Percentiles rank a stretch among this genome's conserved stretches.
phyloP scores from a whole-genome alignment of 2,888 invertebrate species.

The Epinotia brunnichana region DNA sequence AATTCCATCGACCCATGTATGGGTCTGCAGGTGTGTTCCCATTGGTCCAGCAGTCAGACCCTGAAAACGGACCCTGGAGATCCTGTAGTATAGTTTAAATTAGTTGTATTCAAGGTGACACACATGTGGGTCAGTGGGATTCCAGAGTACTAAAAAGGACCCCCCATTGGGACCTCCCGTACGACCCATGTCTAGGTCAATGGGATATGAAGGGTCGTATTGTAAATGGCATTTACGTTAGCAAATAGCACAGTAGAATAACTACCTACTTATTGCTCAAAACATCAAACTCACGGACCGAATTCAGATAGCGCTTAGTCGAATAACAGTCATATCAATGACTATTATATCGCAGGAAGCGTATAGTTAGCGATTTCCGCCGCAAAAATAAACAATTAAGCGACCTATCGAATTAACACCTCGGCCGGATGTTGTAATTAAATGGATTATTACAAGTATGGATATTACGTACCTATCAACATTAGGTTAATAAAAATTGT shows the following conservation, averaged over 20 bases:
- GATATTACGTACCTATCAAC: neutral
- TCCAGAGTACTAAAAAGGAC: too few relatives aligned
- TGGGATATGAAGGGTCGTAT: too few relatives aligned
- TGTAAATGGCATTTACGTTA: too few relatives aligned
- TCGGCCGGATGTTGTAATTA: conserved; percentile 37
- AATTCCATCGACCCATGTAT: too few relatives aligned
- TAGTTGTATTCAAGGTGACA: too few relatives aligned
- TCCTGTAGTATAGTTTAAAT: too few relatives aligned
- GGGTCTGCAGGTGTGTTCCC: too few relatives aligned
- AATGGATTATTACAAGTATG: conserved; percentile 5
- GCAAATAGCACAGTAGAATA: neutral
- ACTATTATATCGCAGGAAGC: conserved; percentile 42
- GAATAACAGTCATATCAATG: conserved; percentile 32
- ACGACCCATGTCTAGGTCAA: too few relatives aligned
- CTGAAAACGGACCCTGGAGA: too few relatives aligned
- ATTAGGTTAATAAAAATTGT: neutral
- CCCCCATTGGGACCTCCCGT: too few relatives aligned
- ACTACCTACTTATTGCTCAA: neutral
- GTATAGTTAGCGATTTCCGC: conserved; percentile 45
- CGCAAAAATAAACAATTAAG: conserved; percentile 45
- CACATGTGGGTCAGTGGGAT: too few relatives aligned
- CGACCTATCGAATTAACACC: conserved; percentile 44
- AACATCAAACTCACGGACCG: neutral
- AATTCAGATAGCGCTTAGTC: conserved; percentile 35
- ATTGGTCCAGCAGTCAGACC: too few relatives aligned